Conservation (phyloP, 1,140 invertebrate genomes). For the Drosophila tsacasi region DNA sequence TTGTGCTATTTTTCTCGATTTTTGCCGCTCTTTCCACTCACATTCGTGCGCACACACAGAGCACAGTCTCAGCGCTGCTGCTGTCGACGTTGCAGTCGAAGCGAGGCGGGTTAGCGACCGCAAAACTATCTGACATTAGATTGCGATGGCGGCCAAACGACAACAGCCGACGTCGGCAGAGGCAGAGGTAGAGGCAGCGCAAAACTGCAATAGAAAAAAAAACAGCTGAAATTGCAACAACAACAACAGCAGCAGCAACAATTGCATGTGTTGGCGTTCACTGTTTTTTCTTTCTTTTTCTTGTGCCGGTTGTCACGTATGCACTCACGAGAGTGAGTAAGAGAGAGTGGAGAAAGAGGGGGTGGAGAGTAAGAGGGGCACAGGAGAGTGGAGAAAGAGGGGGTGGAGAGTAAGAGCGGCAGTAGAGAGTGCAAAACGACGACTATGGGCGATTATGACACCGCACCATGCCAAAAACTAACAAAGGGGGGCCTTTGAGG, state of each 20-base stretch:
- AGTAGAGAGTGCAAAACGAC: constrained; percentile 2
- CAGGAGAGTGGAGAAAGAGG: not conserved
- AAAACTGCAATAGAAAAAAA: constrained; percentile 7
- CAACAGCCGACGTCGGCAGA: constrained; percentile 79
- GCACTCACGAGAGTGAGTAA: not conserved
- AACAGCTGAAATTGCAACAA: not conserved
- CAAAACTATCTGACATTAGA: constrained; percentile 85
- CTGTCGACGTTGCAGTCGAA: constrained; percentile 31
- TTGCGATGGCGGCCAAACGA: constrained; percentile 85
- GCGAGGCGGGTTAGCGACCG: constrained; percentile 83
- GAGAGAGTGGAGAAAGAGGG: constrained; percentile 1
- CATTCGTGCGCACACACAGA: constrained; percentile 27
- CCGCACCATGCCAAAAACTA: constrained; percentile 62
- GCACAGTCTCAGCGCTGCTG: constrained; percentile 13
- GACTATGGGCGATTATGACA: constrained; percentile 66
- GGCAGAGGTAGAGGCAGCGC: constrained; percentile 8
- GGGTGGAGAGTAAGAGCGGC: not conserved
- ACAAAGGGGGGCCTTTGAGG: not conserved
- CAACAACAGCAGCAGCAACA: not conserved
- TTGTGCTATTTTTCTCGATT: constrained; percentile 60
- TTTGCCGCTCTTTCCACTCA: constrained; percentile 54
- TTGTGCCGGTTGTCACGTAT: constrained; percentile 67
- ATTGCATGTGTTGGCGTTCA: constrained; percentile 49
- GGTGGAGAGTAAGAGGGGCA: not conserved
- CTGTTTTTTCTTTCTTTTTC: constrained; percentile 4